Evolutionary conservation across 2,797 vertebrate species (phyloP).

Genomic region (Cuniculus paca): DNA sequence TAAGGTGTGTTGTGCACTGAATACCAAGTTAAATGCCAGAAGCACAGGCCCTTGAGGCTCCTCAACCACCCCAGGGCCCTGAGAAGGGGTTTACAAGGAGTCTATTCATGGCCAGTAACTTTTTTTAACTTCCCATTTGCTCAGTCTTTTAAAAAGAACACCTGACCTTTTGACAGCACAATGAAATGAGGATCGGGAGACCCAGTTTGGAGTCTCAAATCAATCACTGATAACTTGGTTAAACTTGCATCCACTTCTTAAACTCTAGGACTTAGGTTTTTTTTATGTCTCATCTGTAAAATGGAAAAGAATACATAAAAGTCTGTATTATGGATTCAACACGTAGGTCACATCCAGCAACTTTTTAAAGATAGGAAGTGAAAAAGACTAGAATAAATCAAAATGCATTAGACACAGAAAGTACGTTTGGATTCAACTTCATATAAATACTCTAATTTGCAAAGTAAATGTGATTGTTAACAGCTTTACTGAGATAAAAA

Average conservation of each 20-base stretch:
- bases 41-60: background rate
- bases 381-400: conserved; percentile 41
- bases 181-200: background rate
- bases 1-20: fast-evolving
- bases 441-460: conserved; percentile 25
- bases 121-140: background rate
- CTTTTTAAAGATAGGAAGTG: conserved; percentile 36
- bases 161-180: background rate
- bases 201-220: background rate
- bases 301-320: background rate
- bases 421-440: conserved; percentile 56
- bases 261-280: background rate
- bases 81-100: background rate
- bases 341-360: background rate
- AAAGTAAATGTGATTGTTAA: conserved; percentile 55
- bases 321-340: background rate
- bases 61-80: background rate
- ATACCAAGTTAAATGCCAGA: background rate
- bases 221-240: background rate
- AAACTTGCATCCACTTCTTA: background rate
- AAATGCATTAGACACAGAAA: background rate
- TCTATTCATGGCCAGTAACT: background rate
- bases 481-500: conserved; percentile 28
- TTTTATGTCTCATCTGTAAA: background rate
- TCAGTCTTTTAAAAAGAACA: conserved; percentile 30